Conservation (phyloP, 2,797 vertebrate species). For the Pitangus sulphuratus region DNA sequence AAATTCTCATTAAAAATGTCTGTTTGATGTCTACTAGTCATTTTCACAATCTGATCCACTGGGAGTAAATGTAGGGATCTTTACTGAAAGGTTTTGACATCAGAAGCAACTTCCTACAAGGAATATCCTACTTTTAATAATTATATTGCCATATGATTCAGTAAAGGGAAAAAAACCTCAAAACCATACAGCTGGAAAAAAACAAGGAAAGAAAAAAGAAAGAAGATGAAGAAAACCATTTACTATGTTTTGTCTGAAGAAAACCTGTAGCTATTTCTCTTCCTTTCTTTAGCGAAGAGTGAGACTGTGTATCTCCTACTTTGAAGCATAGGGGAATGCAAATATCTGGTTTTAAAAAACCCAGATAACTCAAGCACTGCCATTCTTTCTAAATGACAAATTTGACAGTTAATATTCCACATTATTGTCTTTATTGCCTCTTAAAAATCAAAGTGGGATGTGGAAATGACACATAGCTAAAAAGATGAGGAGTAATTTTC, state of each 20-base stretch:
- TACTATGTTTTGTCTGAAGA: not conserved
- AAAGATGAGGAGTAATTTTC: not conserved
- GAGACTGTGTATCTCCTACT: not conserved
- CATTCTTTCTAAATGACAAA: not conserved
- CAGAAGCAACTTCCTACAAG: not conserved
- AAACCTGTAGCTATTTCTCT: not conserved
- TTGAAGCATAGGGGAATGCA: not conserved
- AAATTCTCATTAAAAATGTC: conserved; percentile 50
- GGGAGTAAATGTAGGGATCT: not conserved
- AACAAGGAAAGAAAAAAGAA: not conserved
- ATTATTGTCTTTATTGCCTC: not conserved
- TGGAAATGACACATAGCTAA: not conserved
- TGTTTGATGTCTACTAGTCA: conserved; percentile 39
- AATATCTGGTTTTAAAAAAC: not conserved
- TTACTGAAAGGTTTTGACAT: conserved; percentile 5
- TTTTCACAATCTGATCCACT: conserved; percentile 12
- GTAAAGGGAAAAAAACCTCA: not conserved
- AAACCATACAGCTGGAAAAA: not conserved
- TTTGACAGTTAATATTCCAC: not conserved
- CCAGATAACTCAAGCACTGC: not conserved
- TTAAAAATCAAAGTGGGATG: not conserved
- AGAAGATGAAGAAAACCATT: not conserved
- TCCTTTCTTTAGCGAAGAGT: not conserved
- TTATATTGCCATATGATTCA: not conserved
- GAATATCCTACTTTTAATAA: not conserved